Conservation (phyloP, 2,888 invertebrate species). For the Pelosia muscerda region DNA sequence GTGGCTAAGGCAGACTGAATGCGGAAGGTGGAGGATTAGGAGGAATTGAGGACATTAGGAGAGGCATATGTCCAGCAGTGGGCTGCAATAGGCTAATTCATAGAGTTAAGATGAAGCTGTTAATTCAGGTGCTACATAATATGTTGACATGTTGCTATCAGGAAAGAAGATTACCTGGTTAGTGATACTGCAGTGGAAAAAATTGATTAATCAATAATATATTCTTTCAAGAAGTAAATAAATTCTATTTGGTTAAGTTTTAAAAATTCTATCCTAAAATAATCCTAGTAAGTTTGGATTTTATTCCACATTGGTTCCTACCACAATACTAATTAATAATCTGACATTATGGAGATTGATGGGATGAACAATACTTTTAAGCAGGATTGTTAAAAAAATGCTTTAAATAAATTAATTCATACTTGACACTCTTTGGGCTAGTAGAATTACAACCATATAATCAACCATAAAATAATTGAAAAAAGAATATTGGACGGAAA, state of each 20-base stretch:
- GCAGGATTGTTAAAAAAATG: not conserved
- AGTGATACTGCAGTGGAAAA: not conserved
- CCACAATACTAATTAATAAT: not conserved
- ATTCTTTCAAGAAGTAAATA: not conserved
- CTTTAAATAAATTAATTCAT: not conserved
- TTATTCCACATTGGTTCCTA: not conserved
- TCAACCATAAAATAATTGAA: constrained; percentile 5
- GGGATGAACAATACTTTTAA: constrained; percentile 8
- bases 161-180: not conserved
- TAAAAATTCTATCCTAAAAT: not conserved
- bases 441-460: not conserved
- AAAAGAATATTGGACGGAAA: constrained; percentile 26
- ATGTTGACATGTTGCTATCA: not conserved
- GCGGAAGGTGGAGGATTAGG: too few relatives aligned
- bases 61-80: too few relatives aligned
- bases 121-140: too few relatives aligned
- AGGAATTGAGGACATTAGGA: too few relatives aligned
- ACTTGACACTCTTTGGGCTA: not conserved
- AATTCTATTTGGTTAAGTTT: too few relatives aligned
- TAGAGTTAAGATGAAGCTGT: too few relatives aligned
- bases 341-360: not conserved
- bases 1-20: too few relatives aligned
- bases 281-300: not conserved
- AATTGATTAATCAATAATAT: not conserved
- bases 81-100: too few relatives aligned